Conservation (phyloP, 2,888 invertebrate species). For the Synergus umbraculus region DNA sequence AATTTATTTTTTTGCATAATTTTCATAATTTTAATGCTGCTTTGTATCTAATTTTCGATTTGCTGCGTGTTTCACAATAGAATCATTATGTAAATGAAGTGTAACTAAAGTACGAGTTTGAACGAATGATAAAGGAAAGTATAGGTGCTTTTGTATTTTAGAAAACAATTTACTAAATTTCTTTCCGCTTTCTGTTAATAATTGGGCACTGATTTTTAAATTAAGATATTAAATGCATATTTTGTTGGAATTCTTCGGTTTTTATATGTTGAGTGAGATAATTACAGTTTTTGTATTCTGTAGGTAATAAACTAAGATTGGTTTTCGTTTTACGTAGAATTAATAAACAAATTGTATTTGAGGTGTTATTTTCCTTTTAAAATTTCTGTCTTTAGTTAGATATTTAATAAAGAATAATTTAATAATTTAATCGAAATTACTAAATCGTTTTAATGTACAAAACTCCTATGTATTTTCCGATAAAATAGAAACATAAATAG, state of each 20-base stretch:
- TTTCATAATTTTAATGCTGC: neutral
- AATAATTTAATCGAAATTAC: too few species aligned
- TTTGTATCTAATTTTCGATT: neutral
- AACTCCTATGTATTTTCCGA: too few species aligned
- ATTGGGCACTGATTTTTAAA: neutral
- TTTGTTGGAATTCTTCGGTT: neutral
- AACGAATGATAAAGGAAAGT: neutral
- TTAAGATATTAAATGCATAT: neutral
- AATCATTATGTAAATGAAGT: neutral
- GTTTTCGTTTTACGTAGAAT: neutral
- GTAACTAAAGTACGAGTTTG: neutral
- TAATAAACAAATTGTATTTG: too few species aligned
- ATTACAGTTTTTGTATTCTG: neutral
- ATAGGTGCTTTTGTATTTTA: neutral
- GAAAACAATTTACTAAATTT: neutral
- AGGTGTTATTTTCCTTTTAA: too few species aligned
- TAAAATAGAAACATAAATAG: too few species aligned
- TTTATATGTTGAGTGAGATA: neutral
- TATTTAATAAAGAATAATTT: too few species aligned
- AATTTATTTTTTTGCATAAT: neutral
- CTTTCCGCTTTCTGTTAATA: neutral
- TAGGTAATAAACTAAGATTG: neutral
- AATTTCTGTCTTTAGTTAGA: too few species aligned
- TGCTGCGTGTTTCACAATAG: neutral
- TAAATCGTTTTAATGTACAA: too few species aligned